These are phyloP conservation scores for Spinus pinus DNA, from an alignment of 2,797 vertebrate genomes.

Conservation along the genomic window DNA sequence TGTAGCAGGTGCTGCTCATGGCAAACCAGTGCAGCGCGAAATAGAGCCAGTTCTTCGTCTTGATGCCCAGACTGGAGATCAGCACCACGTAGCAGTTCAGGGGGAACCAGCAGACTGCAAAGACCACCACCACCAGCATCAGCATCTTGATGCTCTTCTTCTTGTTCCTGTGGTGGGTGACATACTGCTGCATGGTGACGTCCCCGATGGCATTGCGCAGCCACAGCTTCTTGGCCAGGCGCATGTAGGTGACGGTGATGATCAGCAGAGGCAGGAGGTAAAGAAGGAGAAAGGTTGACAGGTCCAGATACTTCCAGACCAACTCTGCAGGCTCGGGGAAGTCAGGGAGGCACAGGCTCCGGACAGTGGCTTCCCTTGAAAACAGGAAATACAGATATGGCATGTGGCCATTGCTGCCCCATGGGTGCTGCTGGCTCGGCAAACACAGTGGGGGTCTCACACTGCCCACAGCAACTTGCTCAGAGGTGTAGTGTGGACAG, in stretches of 20 bases:
- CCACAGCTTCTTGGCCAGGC: constrained; percentile 67
- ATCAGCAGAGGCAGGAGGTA: constrained; percentile 63
- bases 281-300: constrained; percentile 64
- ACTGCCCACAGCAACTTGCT: background rate
- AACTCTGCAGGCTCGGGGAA: constrained; percentile 57
- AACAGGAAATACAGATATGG: background rate
- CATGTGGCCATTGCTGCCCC: fast-evolving
- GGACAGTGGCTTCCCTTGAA: constrained; percentile 53
- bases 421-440: background rate
- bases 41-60: constrained; percentile 80
- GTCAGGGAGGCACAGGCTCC: constrained; percentile 62
- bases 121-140: constrained; percentile 64
- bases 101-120: constrained; percentile 65
- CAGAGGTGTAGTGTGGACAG: fast-evolving
- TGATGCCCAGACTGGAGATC: constrained; percentile 84
- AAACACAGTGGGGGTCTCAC: background rate
- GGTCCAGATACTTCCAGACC: constrained; percentile 66
- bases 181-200: constrained; percentile 19
- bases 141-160: constrained; percentile 73
- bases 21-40: constrained; percentile 90
- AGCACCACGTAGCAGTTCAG: constrained; percentile 84
- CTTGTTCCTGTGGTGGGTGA: constrained; percentile 54
- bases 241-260: constrained; percentile 17
- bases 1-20: constrained; percentile 94
- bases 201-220: constrained; percentile 34